Evolutionary conservation across 2,113 vertebrate species (phyloP).

Genomic region (Litocranius walleri): DNA sequence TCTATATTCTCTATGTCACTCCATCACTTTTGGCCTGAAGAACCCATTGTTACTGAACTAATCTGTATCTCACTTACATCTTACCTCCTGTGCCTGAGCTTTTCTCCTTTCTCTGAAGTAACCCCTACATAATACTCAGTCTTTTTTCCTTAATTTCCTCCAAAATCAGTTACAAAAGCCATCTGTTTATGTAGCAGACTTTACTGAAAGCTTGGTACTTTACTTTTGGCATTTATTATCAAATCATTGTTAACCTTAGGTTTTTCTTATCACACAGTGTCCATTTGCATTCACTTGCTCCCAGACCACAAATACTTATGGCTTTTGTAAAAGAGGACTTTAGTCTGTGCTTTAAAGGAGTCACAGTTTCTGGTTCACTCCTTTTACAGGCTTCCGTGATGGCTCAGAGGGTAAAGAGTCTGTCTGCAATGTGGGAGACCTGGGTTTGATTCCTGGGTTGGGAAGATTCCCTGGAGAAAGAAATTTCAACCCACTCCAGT

Average conservation of each 20-base stretch:
- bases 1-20: background rate
- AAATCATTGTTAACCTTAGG: background rate
- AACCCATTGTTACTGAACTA: background rate
- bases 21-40: background rate
- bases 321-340: background rate
- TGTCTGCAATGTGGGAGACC: background rate
- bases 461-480: background rate
- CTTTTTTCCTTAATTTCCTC: background rate
- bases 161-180: background rate
- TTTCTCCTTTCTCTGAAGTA: background rate
- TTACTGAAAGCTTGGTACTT: background rate
- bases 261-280: background rate
- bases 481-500: background rate
- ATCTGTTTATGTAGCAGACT: background rate
- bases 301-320: background rate
- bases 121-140: background rate
- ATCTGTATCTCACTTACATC: background rate
- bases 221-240: background rate
- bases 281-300: background rate
- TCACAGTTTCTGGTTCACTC: background rate
- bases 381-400: background rate
- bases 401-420: background rate
- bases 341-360: background rate
- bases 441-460: background rate
- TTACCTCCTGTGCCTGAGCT: background rate